Conservation (phyloP, 2,113 vertebrate species). For the Alouatta palliata region DNA sequence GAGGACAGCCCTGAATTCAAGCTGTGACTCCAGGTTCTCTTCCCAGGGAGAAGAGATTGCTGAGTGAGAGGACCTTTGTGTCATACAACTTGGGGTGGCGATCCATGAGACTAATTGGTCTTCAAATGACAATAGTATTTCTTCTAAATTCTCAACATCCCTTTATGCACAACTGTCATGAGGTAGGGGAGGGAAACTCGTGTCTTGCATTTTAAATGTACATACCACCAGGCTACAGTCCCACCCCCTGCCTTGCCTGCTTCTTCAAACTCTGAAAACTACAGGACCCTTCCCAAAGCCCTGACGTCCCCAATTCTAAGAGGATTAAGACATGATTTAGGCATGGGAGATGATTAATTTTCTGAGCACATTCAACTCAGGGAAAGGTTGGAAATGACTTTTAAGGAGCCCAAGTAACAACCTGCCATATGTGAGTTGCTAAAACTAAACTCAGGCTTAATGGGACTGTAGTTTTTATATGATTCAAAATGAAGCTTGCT, state of each 20-base stretch:
- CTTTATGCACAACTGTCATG: neutral
- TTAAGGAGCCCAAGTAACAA: neutral
- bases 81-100: neutral
- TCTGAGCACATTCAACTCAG: neutral
- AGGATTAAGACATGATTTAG: neutral
- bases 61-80: neutral
- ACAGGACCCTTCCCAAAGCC: neutral
- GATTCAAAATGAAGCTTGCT: neutral
- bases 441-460: neutral
- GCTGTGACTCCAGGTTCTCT: neutral
- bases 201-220: neutral
- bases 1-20: neutral
- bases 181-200: neutral
- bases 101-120: neutral
- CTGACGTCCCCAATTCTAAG: accelerated
- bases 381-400: neutral
- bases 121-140: slow-evolving; percentile 20
- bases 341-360: neutral
- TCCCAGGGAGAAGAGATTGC: neutral
- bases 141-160: neutral
- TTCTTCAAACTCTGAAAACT: neutral
- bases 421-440: neutral
- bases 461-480: neutral
- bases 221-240: neutral
- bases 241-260: neutral